Conservation (phyloP, 2,888 invertebrate species). For the Chaetoderma sp. region DNA sequence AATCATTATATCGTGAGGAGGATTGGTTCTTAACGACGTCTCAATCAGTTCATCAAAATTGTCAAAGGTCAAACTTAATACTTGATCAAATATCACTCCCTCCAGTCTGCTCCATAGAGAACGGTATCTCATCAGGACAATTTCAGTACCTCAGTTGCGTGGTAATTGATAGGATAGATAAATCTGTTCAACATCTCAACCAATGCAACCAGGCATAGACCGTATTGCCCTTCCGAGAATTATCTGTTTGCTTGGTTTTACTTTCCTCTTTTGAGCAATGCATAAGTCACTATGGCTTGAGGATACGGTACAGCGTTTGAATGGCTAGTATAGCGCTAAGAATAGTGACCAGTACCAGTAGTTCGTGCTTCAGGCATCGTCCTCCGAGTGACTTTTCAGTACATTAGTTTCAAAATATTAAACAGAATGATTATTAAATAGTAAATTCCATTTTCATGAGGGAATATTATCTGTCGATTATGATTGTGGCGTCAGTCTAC, state of each 20-base stretch:
- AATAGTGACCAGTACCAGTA: no score
- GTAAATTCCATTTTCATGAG: no score
- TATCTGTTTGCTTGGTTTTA: slow-evolving; percentile 22
- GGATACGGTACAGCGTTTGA: slow-evolving; percentile 14
- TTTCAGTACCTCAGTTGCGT: slow-evolving; percentile 13
- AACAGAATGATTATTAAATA: no score
- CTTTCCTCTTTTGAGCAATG: slow-evolving; percentile 13
- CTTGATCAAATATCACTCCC: background rate
- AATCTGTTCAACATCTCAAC: slow-evolving; percentile 21
- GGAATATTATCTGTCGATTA: no score
- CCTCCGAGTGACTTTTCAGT: no score
- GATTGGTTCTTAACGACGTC: slow-evolving; percentile 16
- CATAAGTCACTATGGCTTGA: slow-evolving; percentile 19
- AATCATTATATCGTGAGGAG: slow-evolving; percentile 23
- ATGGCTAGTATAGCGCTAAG: no score
- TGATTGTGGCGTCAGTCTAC: no score
- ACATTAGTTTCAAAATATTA: no score
- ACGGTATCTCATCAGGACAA: slow-evolving; percentile 1
- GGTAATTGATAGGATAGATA: slow-evolving; percentile 17
- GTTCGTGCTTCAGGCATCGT: no score
- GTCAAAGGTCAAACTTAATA: slow-evolving; percentile 20
- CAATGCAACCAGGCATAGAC: slow-evolving; percentile 24
- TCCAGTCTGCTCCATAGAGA: slow-evolving; percentile 2
- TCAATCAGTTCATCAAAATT: slow-evolving; percentile 24
- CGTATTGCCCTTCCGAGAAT: slow-evolving; percentile 15